These are phyloP conservation scores for Rhea pennata DNA, from an alignment of 2,113 vertebrate genomes.

Conservation along the genomic window DNA sequence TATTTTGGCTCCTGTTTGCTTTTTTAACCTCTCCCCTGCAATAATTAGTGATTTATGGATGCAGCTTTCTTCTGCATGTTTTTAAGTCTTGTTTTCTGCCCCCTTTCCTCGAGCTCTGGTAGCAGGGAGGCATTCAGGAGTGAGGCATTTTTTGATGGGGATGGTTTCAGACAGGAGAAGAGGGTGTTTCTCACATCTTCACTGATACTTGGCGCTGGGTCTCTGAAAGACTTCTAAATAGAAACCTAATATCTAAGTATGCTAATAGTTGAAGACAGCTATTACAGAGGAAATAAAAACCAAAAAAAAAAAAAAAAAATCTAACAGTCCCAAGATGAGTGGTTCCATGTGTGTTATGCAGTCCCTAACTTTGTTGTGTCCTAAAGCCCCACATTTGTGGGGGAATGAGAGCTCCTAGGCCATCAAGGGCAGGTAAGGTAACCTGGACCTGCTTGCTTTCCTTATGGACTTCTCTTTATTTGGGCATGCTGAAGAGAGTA, in stretches of 20 bases:
- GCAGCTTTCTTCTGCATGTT: fast-evolving
- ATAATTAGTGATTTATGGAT: not conserved
- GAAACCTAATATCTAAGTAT: not conserved
- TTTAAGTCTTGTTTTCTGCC: not conserved
- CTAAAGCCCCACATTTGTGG: not conserved
- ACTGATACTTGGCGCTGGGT: not conserved
- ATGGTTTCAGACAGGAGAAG: no score
- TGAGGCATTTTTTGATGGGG: not conserved
- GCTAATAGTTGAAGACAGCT: not conserved
- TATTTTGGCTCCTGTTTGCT: not conserved
- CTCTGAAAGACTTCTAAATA: not conserved
- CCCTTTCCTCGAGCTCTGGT: not conserved
- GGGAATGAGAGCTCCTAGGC: not conserved
- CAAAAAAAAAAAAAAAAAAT: no score
- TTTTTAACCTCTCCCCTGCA: not conserved
- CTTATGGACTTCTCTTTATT: not conserved
- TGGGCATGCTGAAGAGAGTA: not conserved
- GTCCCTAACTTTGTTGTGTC: not conserved
- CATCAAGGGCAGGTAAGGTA: no score
- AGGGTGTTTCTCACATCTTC: no score
- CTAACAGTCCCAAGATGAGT: not conserved
- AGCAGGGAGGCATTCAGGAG: not conserved
- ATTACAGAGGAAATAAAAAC: not conserved
- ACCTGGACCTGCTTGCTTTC: not conserved
- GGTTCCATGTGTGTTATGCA: not conserved